Conservation (phyloP, 2,888 invertebrate genomes). For the Eupithecia subfuscata region DNA sequence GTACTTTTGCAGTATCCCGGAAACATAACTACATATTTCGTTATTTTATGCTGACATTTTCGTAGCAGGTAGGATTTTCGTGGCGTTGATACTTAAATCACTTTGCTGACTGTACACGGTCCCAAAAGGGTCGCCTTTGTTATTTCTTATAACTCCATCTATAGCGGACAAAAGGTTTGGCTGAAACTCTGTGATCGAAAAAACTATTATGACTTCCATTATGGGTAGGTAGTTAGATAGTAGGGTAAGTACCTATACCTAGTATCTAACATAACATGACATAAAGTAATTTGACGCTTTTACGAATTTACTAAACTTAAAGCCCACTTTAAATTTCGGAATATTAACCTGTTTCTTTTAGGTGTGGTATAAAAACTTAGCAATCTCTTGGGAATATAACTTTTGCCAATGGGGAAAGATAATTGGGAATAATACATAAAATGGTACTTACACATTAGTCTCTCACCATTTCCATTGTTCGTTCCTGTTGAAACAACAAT, state of each 20-base stretch:
- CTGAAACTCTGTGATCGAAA: background rate
- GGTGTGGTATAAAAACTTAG: too few species aligned
- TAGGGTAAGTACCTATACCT: background rate
- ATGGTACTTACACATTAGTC: too few species aligned
- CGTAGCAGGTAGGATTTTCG: background rate
- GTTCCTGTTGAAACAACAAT: too few species aligned
- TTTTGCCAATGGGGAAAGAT: too few species aligned
- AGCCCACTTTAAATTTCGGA: too few species aligned
- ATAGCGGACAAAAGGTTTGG: slow-evolving; percentile 5
- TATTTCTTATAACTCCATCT: slow-evolving; percentile 11
- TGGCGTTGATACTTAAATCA: background rate
- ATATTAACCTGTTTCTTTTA: too few species aligned
- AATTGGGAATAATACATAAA: too few species aligned
- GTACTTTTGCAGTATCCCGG: background rate
- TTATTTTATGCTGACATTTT: background rate
- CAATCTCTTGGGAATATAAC: too few species aligned
- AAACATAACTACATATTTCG: background rate
- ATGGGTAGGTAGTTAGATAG: background rate
- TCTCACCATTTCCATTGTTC: too few species aligned
- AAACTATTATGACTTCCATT: background rate
- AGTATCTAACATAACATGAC: background rate
- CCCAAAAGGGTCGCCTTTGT: slow-evolving; percentile 11
- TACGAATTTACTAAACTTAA: too few species aligned
- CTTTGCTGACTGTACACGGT: background rate
- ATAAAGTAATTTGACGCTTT: background rate